Conservation (phyloP, 2,797 vertebrate genomes). For the Harpagifer antarcticus region DNA sequence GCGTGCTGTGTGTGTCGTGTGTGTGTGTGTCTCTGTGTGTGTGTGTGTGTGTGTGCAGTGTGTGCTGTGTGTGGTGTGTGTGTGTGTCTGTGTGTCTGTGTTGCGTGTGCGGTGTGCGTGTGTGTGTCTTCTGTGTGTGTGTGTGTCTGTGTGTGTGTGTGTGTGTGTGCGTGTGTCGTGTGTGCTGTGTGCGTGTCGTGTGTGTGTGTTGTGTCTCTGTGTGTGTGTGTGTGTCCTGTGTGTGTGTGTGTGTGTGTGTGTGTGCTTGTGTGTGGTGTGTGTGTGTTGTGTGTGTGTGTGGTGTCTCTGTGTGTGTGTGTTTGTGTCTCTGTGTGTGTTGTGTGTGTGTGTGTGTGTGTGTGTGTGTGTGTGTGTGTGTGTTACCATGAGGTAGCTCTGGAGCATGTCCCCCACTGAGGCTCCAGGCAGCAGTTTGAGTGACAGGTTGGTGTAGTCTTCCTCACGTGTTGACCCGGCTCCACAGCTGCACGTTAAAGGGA, state of each 20-base stretch:
- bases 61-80: no score
- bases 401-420: neutral
- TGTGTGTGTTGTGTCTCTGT: neutral
- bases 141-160: no score
- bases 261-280: neutral
- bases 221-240: neutral
- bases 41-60: no score
- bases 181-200: no score
- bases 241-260: neutral
- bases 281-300: neutral
- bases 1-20: no score
- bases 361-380: neutral
- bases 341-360: neutral
- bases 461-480: neutral
- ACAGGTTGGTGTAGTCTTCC: conserved; percentile 10
- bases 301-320: neutral
- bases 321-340: neutral
- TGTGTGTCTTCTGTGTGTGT: neutral
- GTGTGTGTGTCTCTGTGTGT: no score
- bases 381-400: neutral
- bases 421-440: neutral
- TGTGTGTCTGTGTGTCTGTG: neutral
- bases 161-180: no score
- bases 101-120: no score
- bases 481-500: conserved; percentile 9